Base-by-base conservation (phyloP, 1,140 invertebrate species). In the Trialeurodes vaporariorum region DNA sequence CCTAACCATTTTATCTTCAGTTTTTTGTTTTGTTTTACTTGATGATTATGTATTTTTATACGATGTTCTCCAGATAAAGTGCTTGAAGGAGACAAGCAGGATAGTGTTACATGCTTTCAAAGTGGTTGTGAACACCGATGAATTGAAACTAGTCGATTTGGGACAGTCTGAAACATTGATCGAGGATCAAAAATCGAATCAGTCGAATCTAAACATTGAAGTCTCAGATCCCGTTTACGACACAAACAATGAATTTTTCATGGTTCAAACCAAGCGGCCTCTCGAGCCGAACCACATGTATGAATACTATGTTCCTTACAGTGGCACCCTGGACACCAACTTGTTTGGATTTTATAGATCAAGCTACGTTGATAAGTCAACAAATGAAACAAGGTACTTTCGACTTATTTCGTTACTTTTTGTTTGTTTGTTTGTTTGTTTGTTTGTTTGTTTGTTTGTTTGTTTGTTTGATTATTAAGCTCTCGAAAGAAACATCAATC, bases 291-390 rank as follows among this genome's bases (percentile, higher is more conserved):
- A 61, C n/a, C n/a, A 11, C 60, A 61, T 11, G 5, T 61, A 23
- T 22, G n/a, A 11, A 23, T 22, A 23, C 25, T 5, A 76, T 0
- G 83, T 92, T 69, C 81, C 83, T 1, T 93, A 88, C 71, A 77
- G 77, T 2, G 87, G 86, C 0, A 79, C 80, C 22, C 72, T 92
- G 23, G 80, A 82, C 49, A 82, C 83, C 12, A 82, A 83, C 17
- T 73, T 93, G 64, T 81, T 84, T 70, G 92, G 92, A n/a, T 88
- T 88, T 69, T 94, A 93, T 73, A 81, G 84, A 67, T 93, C 90
- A 75, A 85, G 83, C 13, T 95, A 94, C 74, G 76, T 81, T 13
- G 84, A 87, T 72, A 79, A 81, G 21, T 76, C 77, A 22, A 80
- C 80, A n/a, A 82, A 85, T 24, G 75, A 81, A 40, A 85, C 82